Evolutionary conservation across 2,113 vertebrate species (phyloP), one percentile per base, ranked within the genome.

Genomic region (Crocuta crocuta): DNA sequence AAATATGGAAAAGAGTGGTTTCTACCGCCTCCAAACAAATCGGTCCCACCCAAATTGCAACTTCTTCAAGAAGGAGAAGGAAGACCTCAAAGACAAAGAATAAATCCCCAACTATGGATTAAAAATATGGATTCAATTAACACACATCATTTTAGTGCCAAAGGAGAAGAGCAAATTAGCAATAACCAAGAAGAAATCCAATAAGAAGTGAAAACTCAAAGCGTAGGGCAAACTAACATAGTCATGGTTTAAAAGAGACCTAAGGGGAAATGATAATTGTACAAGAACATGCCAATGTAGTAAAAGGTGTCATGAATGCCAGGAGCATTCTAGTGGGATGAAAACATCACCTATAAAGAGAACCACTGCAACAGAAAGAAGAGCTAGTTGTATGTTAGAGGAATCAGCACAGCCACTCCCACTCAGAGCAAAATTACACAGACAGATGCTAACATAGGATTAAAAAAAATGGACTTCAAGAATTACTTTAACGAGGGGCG

Each of bases 31-130:
- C 81, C 48, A 76, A 84, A 61, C 5, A 48, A 65, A 88, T 24
- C 12, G 68, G 2, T 43, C 5, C 24, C 28, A 39, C 35, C 11
- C 3, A 63, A 43, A 88, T 28, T 78, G 7, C 9, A 89, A 66
- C 5, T 91, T 71, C 5, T 91, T 86, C 55, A 93, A 63, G 39
- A 33, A 87, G 53, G 91, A 79, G 88, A 13, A 45, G 71, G 7
- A 86, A 86, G 48, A 86, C 10, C 45, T 82, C 70, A 85, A 84
- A 92, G 78, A 68, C 66, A 95, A 95, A 95, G 12, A 95, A 53
- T 33, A 91, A 92, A 68, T 61, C 24, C 82, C 35, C 81, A 79
- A 31, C 3, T 91, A 26, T 78, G 74, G 26, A 31, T 31, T 76
- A 43, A 76, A 93, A 73, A 86, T 83, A 33, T 24, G 28, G 4